Evolutionary conservation across 2,888 invertebrate genomes (phyloP).

Genomic region (Stratiomys singularior): DNA sequence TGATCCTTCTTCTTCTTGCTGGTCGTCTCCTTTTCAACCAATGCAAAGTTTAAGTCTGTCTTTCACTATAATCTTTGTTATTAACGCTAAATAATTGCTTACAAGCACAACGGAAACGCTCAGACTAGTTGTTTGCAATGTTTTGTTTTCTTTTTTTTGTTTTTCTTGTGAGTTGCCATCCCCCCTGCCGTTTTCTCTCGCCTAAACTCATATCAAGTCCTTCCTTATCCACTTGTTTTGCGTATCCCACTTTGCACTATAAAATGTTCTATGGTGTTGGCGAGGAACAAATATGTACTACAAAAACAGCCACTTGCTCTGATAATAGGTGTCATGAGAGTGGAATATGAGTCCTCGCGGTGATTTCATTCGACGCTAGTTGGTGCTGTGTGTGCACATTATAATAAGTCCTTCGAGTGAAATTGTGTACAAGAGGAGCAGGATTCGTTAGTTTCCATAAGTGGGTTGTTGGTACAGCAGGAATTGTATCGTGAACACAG

Average conservation of each 20-base stretch:
- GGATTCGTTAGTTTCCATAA: background rate
- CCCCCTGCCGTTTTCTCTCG: background rate
- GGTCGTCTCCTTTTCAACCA: background rate
- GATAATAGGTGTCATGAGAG: conserved; percentile 13
- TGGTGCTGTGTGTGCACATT: background rate
- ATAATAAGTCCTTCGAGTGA: conserved; percentile 6
- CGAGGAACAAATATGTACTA: background rate
- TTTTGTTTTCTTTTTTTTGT: background rate
- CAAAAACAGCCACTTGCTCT: background rate
- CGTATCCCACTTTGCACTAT: background rate
- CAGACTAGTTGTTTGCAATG: background rate
- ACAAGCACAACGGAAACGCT: background rate
- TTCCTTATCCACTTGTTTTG: background rate
- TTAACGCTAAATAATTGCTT: conserved; percentile 8
- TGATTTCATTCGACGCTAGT: background rate
- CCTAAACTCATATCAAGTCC: background rate
- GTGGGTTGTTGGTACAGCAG: no score
- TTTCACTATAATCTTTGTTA: conserved; percentile 7
- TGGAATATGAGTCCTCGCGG: background rate
- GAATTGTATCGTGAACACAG: no score
- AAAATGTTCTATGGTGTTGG: background rate
- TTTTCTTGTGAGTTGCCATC: no score
- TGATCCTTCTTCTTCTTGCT: background rate
- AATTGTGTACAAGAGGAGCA: background rate
- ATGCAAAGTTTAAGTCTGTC: background rate